A percentile compares a stretch with the other conserved stretches of the same genome.
Conservation (phyloP, 2,797 vertebrate genomes). For the Pseudochirops corinnae region DNA sequence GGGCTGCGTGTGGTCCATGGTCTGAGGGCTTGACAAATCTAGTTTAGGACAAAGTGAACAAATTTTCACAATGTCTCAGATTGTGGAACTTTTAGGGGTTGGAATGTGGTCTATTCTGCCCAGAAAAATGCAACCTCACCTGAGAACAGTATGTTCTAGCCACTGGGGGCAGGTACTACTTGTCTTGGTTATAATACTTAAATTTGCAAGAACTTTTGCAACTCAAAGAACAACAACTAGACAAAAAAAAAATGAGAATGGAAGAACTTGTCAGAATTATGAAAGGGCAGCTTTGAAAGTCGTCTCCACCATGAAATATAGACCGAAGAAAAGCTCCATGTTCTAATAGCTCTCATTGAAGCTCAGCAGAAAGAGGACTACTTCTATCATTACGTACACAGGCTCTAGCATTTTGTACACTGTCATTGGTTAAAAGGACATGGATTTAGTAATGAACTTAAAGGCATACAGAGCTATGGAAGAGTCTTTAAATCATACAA, state of each 20-base stretch:
- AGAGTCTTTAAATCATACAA: background rate
- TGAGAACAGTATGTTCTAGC: background rate
- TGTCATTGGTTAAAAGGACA: background rate
- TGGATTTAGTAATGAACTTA: too few relatives aligned
- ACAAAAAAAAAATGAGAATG: background rate
- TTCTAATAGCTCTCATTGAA: background rate
- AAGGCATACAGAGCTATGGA: background rate
- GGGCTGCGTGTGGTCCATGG: too few relatives aligned
- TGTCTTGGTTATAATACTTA: background rate
- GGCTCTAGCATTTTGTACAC: too few relatives aligned
- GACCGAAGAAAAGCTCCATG: background rate
- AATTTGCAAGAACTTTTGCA: background rate
- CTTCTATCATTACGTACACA: background rate
- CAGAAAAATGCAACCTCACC: background rate
- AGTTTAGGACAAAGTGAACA: too few relatives aligned
- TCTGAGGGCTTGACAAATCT: too few relatives aligned
- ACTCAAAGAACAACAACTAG: background rate
- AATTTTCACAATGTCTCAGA: background rate
- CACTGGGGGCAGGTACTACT: background rate
- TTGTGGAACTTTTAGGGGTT: background rate
- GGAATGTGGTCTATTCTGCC: background rate
- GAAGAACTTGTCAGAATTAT: fast-evolving
- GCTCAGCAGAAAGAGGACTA: background rate
- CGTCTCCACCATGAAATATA: background rate
- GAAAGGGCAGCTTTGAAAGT: background rate